Conservation (phyloP, 2,113 vertebrate species). For the Megalops atlanticus region DNA sequence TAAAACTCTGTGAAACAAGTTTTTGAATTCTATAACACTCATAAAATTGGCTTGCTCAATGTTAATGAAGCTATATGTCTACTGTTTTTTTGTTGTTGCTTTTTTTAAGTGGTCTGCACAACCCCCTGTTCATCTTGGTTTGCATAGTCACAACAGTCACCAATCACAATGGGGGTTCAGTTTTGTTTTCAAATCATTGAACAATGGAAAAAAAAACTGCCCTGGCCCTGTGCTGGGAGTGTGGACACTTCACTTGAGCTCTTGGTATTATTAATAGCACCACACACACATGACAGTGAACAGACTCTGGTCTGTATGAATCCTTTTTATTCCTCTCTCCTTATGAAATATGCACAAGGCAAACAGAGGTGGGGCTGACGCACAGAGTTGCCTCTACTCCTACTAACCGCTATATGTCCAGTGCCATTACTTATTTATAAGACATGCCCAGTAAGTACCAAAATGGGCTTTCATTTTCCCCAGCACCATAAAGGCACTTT, state of each 20-base stretch:
- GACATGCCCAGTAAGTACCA: constrained; percentile 73
- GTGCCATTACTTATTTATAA: constrained; percentile 79
- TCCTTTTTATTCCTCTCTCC: constrained; percentile 72
- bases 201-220: no score
- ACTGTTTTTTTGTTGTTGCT: no score
- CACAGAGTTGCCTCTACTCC: constrained; percentile 67
- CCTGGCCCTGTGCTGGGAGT: constrained; percentile 65
- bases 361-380: constrained; percentile 80
- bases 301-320: constrained; percentile 70
- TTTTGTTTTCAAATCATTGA: no score
- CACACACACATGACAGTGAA: constrained; percentile 72
- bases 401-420: constrained; percentile 78
- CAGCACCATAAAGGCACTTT: constrained; percentile 70
- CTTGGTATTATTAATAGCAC: constrained; percentile 73
- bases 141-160: no score
- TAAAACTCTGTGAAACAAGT: no score
- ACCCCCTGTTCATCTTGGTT: no score
- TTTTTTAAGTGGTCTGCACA: no score
- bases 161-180: no score
- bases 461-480: constrained; percentile 68
- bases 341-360: constrained; percentile 80
- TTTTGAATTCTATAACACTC: no score
- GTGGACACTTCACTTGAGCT: constrained; percentile 59
- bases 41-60: no score
- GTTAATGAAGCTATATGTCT: no score